phyloP scores from a whole-genome alignment of 2,797 vertebrate genomes.

The Schizopygopsis malacanthus region DNA sequence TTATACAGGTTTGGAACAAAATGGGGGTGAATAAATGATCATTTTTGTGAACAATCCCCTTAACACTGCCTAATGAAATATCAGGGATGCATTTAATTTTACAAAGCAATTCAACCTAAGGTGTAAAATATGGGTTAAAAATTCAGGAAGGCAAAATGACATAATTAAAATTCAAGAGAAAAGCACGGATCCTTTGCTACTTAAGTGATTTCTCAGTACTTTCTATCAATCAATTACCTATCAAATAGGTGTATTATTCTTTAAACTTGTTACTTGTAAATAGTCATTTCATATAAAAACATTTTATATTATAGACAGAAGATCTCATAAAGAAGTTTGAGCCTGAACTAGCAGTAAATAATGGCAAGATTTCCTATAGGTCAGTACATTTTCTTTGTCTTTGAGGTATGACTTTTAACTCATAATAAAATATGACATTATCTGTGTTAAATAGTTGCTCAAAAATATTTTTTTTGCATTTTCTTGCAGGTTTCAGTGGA shows the following conservation, averaged over 20 bases:
- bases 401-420: neutral
- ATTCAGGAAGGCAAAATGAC: neutral
- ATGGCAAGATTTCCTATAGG: slow-evolving; percentile 28
- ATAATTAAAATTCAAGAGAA: neutral
- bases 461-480: neutral
- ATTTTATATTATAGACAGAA: neutral
- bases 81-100: no score
- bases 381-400: neutral
- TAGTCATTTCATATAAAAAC: neutral
- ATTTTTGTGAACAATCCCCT: no score
- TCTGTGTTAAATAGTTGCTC: neutral
- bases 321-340: slow-evolving; percentile 16
- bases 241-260: neutral
- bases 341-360: slow-evolving; percentile 40
- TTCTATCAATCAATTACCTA: neutral
- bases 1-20: no score
- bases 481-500: slow-evolving; percentile 33
- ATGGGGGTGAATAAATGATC: no score
- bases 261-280: neutral
- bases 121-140: no score
- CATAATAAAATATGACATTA: neutral
- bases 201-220: neutral
- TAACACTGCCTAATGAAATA: no score
- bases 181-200: neutral
- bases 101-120: no score